Evolutionary conservation across 53 echinoderm and acorn worm genomes (phyloP).

Genomic region (Paelopatides confundens): DNA sequence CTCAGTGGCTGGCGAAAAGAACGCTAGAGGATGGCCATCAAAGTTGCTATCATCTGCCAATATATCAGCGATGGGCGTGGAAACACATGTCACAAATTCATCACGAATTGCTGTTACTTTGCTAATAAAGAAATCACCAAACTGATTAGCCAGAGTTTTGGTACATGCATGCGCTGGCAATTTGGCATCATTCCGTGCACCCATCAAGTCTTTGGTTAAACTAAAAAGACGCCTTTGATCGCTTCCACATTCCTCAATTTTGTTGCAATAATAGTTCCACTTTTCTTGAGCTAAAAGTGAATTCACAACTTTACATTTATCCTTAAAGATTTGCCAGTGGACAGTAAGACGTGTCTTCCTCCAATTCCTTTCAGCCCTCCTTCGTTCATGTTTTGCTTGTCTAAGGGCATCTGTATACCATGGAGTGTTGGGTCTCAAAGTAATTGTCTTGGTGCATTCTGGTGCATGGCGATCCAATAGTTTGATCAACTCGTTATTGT

Average conservation of each 20-base stretch:
- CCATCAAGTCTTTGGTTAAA: neutral
- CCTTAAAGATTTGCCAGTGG: slow-evolving; percentile 31
- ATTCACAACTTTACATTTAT: neutral
- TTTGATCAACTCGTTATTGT: neutral
- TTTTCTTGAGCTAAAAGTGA: neutral
- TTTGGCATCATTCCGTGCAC: neutral
- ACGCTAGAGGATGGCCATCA: neutral
- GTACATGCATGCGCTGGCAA: neutral
- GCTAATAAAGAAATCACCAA: slow-evolving; percentile 23
- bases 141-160: slow-evolving; percentile 10
- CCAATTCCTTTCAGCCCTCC: slow-evolving; percentile 23
- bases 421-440: neutral
- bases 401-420: neutral
- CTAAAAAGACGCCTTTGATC: neutral
- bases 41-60: neutral
- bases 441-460: neutral
- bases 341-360: slow-evolving; percentile 18
- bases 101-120: slow-evolving; percentile 15
- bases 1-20: neutral
- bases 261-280: neutral
- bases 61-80: neutral
- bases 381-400: slow-evolving; percentile 1
- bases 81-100: neutral
- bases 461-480: neutral
- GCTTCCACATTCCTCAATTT: neutral